Conservation (phyloP, 2,888 invertebrate species). For the Pyrocoelia pectoralis region DNA sequence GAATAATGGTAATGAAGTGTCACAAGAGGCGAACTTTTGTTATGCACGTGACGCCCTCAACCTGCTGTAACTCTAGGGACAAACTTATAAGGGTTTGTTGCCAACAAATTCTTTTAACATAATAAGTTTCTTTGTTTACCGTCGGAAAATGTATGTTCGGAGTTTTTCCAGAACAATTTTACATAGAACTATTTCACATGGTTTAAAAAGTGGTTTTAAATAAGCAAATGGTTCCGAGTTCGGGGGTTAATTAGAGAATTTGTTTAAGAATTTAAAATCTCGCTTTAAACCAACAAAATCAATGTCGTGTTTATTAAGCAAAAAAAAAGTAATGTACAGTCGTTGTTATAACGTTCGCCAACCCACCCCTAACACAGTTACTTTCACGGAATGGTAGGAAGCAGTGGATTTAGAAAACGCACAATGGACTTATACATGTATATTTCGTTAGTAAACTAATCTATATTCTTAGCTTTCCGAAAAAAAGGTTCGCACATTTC, state of each 20-base stretch:
- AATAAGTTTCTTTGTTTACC: conserved; percentile 13
- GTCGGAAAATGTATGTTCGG: conserved; percentile 8
- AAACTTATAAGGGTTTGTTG: conserved; percentile 28
- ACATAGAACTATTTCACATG: background rate
- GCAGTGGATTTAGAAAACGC: conserved; percentile 4
- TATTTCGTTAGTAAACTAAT: background rate
- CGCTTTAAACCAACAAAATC: conserved; percentile 33
- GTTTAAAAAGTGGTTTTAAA: background rate
- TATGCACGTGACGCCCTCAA: conserved; percentile 32
- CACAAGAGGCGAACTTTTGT: conserved; percentile 29
- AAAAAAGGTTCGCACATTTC: background rate
- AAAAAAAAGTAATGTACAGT: conserved; percentile 41
- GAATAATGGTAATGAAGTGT: conserved; percentile 37
- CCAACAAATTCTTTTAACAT: conserved; percentile 36
- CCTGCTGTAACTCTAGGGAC: conserved; percentile 33
- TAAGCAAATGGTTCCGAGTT: too few relatives aligned
- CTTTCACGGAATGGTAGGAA: conserved; percentile 31
- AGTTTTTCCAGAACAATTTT: background rate
- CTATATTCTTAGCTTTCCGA: background rate
- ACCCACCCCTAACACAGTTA: conserved; percentile 41
- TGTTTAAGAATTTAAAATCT: too few relatives aligned
- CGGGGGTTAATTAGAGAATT: background rate
- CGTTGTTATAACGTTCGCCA: conserved; percentile 40
- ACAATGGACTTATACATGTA: conserved; percentile 10
- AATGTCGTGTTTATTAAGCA: conserved; percentile 34